These are phyloP conservation scores for Sibirionetta formosa DNA, from an alignment of 2,797 vertebrate species.

Conservation along the genomic window DNA sequence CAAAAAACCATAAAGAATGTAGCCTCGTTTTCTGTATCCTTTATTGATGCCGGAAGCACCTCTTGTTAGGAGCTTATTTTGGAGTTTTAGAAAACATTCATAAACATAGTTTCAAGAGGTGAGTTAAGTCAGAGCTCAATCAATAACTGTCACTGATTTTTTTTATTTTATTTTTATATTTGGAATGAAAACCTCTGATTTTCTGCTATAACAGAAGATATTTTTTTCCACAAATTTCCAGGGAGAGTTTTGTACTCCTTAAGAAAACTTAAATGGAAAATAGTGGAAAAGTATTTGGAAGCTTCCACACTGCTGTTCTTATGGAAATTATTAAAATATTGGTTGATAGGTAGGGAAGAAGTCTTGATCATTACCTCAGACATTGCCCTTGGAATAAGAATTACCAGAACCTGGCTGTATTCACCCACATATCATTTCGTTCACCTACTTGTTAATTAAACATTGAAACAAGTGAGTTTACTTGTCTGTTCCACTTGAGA, in stretches of 20 bases:
- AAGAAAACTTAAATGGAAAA: background rate
- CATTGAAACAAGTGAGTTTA: background rate
- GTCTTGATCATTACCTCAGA: background rate
- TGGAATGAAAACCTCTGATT: background rate
- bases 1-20: background rate
- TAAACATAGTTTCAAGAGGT: background rate
- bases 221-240: background rate
- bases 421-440: background rate
- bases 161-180: background rate
- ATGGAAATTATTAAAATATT: background rate
- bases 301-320: background rate
- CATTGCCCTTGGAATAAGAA: background rate
- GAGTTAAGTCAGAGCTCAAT: background rate
- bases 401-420: background rate
- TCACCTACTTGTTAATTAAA: background rate
- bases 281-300: background rate
- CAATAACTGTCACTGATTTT: background rate
- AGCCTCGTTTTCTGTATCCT: background rate
- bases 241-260: background rate
- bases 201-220: background rate
- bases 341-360: background rate
- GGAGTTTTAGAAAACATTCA: background rate
- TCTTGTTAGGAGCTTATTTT: background rate
- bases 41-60: background rate
- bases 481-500: background rate